Percentiles rank a stretch among this genome's conserved stretches.
Evolutionary conservation across 2,888 invertebrate genomes (phyloP).

Genomic region (Nomada fabriciana): DNA sequence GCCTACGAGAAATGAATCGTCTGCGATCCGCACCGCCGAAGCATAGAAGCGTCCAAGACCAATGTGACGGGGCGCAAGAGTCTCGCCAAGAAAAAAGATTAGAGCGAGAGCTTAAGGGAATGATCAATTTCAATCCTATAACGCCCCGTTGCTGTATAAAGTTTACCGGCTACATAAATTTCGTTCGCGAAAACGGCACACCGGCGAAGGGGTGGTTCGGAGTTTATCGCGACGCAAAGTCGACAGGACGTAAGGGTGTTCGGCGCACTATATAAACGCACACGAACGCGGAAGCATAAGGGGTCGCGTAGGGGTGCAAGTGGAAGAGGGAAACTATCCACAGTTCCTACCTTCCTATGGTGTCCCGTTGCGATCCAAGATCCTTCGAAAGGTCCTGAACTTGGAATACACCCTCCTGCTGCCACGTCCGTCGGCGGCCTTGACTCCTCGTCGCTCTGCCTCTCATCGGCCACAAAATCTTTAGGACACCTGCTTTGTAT

Average conservation of each 20-base stretch:
- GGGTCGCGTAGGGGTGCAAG: constrained; percentile 7
- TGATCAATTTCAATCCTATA: too few relatives aligned
- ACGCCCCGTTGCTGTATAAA: background rate
- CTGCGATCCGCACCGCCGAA: too few relatives aligned
- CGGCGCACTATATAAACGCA: constrained; percentile 4
- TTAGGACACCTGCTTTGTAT: constrained; percentile 24
- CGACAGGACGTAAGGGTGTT: constrained; percentile 39
- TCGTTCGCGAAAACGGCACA: background rate
- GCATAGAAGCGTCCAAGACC: too few relatives aligned
- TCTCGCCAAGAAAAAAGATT: too few relatives aligned
- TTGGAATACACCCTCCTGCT: constrained; percentile 54
- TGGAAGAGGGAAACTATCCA: constrained; percentile 52
- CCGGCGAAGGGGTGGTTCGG: background rate
- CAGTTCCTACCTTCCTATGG: constrained; percentile 59
- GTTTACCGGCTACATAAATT: background rate
- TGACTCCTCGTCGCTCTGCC: constrained; percentile 51
- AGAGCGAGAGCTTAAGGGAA: too few relatives aligned
- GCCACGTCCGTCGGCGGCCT: constrained; percentile 63
- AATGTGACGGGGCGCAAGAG: too few relatives aligned
- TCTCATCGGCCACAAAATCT: constrained; percentile 51
- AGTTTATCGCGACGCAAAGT: constrained; percentile 49
- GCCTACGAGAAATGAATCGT: too few relatives aligned
- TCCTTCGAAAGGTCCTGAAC: constrained; percentile 61
- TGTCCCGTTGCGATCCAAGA: constrained; percentile 47
- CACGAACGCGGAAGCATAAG: constrained; percentile 8